Percentiles rank a stretch among this genome's conserved stretches.
phyloP scores from a whole-genome alignment of 2,113 vertebrate genomes.

The Poicephalus meyeri region DNA sequence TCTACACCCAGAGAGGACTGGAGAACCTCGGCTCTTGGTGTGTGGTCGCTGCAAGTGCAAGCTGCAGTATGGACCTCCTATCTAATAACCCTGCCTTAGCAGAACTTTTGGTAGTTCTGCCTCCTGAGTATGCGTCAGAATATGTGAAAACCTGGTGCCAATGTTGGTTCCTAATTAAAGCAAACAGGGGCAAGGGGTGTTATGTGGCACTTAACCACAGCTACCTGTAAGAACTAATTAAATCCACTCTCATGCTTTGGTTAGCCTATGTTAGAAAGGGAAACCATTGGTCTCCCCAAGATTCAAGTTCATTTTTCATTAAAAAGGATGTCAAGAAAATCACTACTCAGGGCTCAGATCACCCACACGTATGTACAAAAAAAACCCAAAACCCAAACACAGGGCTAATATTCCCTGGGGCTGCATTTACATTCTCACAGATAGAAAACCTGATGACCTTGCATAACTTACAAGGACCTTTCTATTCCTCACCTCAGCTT shows the following conservation, averaged over 20 bases:
- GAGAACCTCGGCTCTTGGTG: no score
- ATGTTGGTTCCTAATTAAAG: neutral
- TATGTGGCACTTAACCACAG: neutral
- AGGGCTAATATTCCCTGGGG: neutral
- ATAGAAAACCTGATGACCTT: neutral
- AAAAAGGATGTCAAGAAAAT: neutral
- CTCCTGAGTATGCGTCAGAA: neutral
- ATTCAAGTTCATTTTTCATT: neutral
- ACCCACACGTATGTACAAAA: neutral
- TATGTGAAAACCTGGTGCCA: neutral
- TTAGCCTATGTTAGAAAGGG: neutral
- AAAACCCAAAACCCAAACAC: no score
- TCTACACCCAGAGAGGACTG: no score
- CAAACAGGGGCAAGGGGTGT: accelerated
- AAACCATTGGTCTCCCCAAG: neutral
- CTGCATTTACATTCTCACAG: neutral
- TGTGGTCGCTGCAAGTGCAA: neutral
- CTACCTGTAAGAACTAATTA: neutral
- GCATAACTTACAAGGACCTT: neutral
- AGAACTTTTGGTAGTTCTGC: neutral
- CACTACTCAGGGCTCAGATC: neutral
- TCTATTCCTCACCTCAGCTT: neutral
- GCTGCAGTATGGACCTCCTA: neutral
- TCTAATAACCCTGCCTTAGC: neutral
- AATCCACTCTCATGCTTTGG: neutral